Base-by-base conservation (phyloP, 2,113 vertebrate genomes). In the Rhombomys opimus region DNA sequence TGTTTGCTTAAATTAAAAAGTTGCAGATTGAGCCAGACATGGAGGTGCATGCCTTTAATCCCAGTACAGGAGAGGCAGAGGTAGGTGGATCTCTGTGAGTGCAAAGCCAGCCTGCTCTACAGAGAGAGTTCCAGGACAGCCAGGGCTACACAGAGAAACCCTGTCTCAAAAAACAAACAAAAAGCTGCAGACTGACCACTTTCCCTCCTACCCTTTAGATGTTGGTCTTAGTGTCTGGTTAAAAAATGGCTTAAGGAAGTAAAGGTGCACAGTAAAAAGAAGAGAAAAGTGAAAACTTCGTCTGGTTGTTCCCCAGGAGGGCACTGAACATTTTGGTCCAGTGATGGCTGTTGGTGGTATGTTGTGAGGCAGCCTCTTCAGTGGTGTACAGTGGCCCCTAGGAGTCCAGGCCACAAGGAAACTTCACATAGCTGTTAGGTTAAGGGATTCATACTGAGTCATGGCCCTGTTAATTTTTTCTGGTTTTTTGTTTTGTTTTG, bases 1-100 rank as follows among this genome's bases (percentile, higher is more conserved):
- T 94, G 20, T 86, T 95, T 89, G 76, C 38, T 73, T 68, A 86
- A 50, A 77, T 85, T 30, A 81, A 75, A 90, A 80, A 68, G 65
- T 76, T 4, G 90, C 35, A 85, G 35, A 32, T 81, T 67, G 27
- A 91, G 4, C 3, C 20, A 57, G 57, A 57, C 57, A 57, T 15
- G 15, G 54, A 14, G 57, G 57, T 12, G 11, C 57, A 57, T 15
- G 15, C 57, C 57, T 15, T 57, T 57, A 57, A 57, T 57, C 57
- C 57, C 57, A 57, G 57, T 15, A 13, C 15, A 15, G 2, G 57
- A 15, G 57, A 57, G 57, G 57, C 57, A 57, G 57, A 57, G 13
- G 57, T 15, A 13, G 57, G 57, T 14, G 15, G 57, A 57, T 57
- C 57, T 57, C 57, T 57, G 46, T 5, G 57, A 57, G 11, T 57